These are phyloP conservation scores for Conchocele bisecta DNA, from an alignment of 2,888 invertebrate species.

Conservation along the genomic window DNA sequence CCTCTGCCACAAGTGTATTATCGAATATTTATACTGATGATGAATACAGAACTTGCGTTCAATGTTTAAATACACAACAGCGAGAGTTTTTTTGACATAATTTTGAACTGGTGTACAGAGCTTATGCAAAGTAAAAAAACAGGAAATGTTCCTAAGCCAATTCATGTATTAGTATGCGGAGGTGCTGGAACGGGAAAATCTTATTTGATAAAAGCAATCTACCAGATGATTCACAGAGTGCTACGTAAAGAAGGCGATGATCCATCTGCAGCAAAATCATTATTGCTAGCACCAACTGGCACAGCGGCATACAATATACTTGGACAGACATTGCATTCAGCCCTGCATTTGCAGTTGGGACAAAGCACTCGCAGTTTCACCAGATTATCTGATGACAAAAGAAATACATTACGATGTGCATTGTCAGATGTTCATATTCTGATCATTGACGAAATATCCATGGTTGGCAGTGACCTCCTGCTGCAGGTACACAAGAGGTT, in stretches of 20 bases:
- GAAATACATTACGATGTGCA: slow-evolving; percentile 8
- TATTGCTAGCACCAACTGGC: slow-evolving; percentile 14
- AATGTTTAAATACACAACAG: slow-evolving; percentile 23
- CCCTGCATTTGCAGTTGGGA: slow-evolving; percentile 8
- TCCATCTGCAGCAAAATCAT: slow-evolving; percentile 10
- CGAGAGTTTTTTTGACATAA: slow-evolving; percentile 10
- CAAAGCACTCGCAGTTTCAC: neutral
- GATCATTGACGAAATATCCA: slow-evolving; percentile 25
- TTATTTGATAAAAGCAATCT: slow-evolving; percentile 13
- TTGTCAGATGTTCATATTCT: neutral
- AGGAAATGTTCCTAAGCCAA: slow-evolving; percentile 17
- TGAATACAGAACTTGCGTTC: slow-evolving; percentile 15
- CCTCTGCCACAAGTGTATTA: too few species aligned
- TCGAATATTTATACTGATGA: slow-evolving; percentile 3
- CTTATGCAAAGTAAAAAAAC: slow-evolving; percentile 20
- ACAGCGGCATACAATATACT: slow-evolving; percentile 17
- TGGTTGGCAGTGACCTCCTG: slow-evolving; percentile 21
- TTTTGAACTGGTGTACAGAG: slow-evolving; percentile 13
- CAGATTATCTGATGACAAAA: slow-evolving; percentile 22
- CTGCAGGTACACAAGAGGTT: slow-evolving; percentile 7
- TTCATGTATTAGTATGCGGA: slow-evolving; percentile 37
- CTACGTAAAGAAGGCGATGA: slow-evolving; percentile 19
- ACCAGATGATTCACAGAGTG: slow-evolving; percentile 14
- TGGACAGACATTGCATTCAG: slow-evolving; percentile 19
- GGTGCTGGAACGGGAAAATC: slow-evolving; percentile 40